Evolutionary conservation across 2,888 invertebrate species (phyloP).

Genomic region (Bhutanitis thaidina): DNA sequence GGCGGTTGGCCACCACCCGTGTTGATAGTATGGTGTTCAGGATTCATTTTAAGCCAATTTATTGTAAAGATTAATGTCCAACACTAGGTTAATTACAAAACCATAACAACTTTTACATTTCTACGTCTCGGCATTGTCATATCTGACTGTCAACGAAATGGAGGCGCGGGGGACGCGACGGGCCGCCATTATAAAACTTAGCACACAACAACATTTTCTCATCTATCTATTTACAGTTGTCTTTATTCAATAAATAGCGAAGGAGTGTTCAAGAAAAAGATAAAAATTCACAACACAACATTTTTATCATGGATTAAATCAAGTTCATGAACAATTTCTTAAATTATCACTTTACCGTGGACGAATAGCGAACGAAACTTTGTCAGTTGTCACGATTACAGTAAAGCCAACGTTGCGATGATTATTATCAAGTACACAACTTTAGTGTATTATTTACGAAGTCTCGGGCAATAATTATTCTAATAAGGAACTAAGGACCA

Average conservation of each 20-base stretch:
- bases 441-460: background rate
- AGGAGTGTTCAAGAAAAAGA: constrained; percentile 17
- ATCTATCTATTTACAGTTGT: constrained; percentile 31
- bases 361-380: constrained; percentile 58
- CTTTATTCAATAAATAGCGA: constrained; percentile 23
- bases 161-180: constrained; percentile 84
- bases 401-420: constrained; percentile 43
- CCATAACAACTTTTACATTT: constrained; percentile 68
- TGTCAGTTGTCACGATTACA: constrained; percentile 49
- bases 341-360: constrained; percentile 47
- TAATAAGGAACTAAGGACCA: background rate
- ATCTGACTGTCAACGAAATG: constrained; percentile 82
- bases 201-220: constrained; percentile 75
- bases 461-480: background rate
- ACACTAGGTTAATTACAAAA: constrained; percentile 56
- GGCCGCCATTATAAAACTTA: constrained; percentile 82
- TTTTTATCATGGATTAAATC: constrained; percentile 24
- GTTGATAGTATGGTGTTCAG: constrained; percentile 77
- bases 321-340: constrained; percentile 28
- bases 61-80: constrained; percentile 38
- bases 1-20: constrained; percentile 80
- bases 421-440: constrained; percentile 6
- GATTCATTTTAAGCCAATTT: constrained; percentile 67
- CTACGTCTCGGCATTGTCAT: constrained; percentile 74
- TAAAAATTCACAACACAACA: constrained; percentile 25